Evolutionary conservation across 2,797 vertebrate genomes (phyloP), one percentile per base, ranked within the genome.

Genomic region (Echiichthys vipera): DNA sequence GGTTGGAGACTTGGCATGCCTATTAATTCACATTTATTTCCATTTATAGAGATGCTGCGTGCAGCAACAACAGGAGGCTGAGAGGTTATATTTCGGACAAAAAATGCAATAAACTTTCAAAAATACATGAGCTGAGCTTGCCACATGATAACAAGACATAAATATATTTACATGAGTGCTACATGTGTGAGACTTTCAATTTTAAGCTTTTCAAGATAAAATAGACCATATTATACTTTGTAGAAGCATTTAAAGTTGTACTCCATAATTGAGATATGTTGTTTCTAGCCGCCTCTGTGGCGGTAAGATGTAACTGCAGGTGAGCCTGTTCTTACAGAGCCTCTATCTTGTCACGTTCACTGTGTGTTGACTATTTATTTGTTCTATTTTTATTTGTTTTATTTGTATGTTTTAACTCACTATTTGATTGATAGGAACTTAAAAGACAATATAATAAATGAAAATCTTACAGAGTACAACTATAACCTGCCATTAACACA

Each of bases 41-140:
- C 34, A 66, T 74, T 76, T 53, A 40, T 63, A 59, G 56, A 50
- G 27, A 42, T 20, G 18, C 66, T 63, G 29, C 55, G 62, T 50
- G 64, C 49, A 71, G 39, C 20, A 40, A 39, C 37, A 54, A 49
- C 13, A 45, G 27, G 32, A 64, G 30, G 40, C 54, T 78, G 55
- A 30, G 24, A 54, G 37, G 32, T 30, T 56, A 46, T 43, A 29
- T 42, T 58, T 46, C 39, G 56, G 13, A 81, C 18, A 27, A 22
- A n/a, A 27, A 24, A 57, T 37, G 40, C 37, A 66, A 42, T 13
- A 17, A 2, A 27, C 32, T 46, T 68, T 34, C 3, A 50, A 6
- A 29, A n/a, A 37, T 11, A 56, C n/a, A 15, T 43, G 12, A 58
- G 51, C 27, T 40, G 1, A 51, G 18, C 7, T 7, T 18, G 37